Evolutionary conservation across 2,797 vertebrate species (phyloP).

Genomic region (Anguilla pacifica): DNA sequence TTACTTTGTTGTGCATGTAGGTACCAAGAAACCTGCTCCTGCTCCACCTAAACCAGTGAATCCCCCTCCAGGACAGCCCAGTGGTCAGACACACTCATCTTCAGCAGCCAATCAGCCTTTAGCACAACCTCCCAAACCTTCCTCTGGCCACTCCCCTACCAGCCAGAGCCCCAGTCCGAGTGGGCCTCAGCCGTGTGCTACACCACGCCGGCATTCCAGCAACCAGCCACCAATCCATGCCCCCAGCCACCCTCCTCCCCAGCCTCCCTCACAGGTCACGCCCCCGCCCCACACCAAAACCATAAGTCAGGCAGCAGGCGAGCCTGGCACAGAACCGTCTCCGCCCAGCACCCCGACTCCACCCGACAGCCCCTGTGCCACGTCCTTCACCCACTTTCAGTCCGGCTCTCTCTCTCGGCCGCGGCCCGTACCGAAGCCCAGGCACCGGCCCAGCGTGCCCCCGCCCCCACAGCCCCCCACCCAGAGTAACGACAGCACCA

Average conservation of each 20-base stretch:
- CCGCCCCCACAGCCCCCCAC: slow-evolving; percentile 86
- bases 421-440: slow-evolving; percentile 88
- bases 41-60: slow-evolving; percentile 92
- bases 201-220: slow-evolving; percentile 81
- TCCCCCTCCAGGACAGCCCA: slow-evolving; percentile 81
- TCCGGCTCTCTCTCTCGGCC: slow-evolving; percentile 82
- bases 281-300: slow-evolving; percentile 62
- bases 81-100: slow-evolving; percentile 62
- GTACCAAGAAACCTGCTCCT: slow-evolving; percentile 92
- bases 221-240: slow-evolving; percentile 86
- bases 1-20: slow-evolving; percentile 61
- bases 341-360: slow-evolving; percentile 86
- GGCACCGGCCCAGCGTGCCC: slow-evolving; percentile 87
- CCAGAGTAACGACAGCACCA: slow-evolving; percentile 53
- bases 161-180: slow-evolving; percentile 64
- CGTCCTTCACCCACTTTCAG: slow-evolving; percentile 64
- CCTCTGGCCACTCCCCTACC: slow-evolving; percentile 76
- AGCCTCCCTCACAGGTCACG: slow-evolving; percentile 81
- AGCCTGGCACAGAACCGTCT: slow-evolving; percentile 70
- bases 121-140: slow-evolving; percentile 76
- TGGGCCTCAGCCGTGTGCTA: slow-evolving; percentile 66
- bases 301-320: slow-evolving; percentile 41
- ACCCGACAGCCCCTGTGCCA: slow-evolving; percentile 57
- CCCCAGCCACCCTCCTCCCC: slow-evolving; percentile 89
- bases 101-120: slow-evolving; percentile 70